Base-by-base conservation (phyloP, 2,113 vertebrate species). In the Tichodroma muraria region DNA sequence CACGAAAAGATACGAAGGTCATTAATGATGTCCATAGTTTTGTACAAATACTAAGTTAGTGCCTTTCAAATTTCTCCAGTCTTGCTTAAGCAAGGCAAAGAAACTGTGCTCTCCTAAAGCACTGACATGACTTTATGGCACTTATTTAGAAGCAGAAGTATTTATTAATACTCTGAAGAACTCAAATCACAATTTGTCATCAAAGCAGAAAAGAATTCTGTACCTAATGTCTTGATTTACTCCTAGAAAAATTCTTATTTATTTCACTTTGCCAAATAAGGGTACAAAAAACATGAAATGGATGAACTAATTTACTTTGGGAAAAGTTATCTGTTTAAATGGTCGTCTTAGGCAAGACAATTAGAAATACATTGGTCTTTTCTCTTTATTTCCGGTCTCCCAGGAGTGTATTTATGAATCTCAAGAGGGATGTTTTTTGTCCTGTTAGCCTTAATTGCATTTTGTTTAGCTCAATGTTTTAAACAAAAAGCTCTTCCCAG, bases 401-500 rank as follows among this genome's bases (percentile, higher is more conserved):
- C 85, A 64, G 27, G 64, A 90, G 85, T 54, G 33, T 89, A 70
- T 95, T 96, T 97, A 95, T 38, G 75, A 85, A 93, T 94, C 80
- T 95, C 94, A 77, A 89, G 94, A 89, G 93, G 54, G 37, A 78
- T 71, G 57, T 2, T 90, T 97, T 96, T 96, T 91, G 88, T 86
- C 88, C 75, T 92, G 68, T 89, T 96, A 94, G 75, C 38, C 85
- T 94, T 97, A 95, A 97, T 93, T 94, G 85, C 70, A 63, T 96
- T 94, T 92, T 95, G 92, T 97, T 96, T 97, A 95, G 84, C 64
- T 95, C 7, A 2, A 8, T 89, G 38, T 64, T 96, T 94, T 93
- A 94, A 97, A 96, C 83, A 96, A 94, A 90, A 94, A 85, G 37
- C 33, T 75, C 50, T 90, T 86, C 91, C 85, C 87, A 89, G 49